Evolutionary conservation across 2,888 invertebrate genomes (phyloP), one percentile per base, ranked within the genome.

Genomic region (Acleris cristana): DNA sequence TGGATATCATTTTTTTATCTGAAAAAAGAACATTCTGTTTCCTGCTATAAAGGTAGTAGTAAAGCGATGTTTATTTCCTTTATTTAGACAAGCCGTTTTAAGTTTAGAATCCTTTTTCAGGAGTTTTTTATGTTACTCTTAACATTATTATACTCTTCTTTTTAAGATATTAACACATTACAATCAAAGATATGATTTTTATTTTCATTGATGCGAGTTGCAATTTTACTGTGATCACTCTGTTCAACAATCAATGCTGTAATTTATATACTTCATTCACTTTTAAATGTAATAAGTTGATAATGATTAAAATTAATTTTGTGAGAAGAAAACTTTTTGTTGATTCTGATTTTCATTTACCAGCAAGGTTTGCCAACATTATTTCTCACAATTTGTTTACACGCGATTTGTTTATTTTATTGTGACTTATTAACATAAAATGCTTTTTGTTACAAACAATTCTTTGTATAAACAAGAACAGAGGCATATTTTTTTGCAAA

Each of bases 141-240:
- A 79, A 72, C 71, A 75, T 78, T 79, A 78, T 79, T 79, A 71
- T 81, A 76, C 80, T 80, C 70, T 79, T 77, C 76, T 84, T 84
- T 85, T 82, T 86, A 83, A 80, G 78, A 79, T 76, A 75, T 77
- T 75, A 79, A 82, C 79, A 78, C 74, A 79, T 75, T 78, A 72
- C 78, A 85, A 87, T 88, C 86, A 82, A 80, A 79, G 82, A 81
- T 75, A 72, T 76, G 77, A 73, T 83, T 82, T 85, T 84, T 84
- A 84, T 85, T 83, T 83, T 59, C 40, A 40, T 48, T 66, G 52
- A 49, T 53, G 21, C 45, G 45, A 65, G 65, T 79, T 79, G 80
- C 82, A 79, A 78, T 86, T 87, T 85, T 84, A 79, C 85, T 87
- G 84, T 82, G 82, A 34, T 86, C 79, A 81, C 79, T 77, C 78